A percentile compares a stretch with the other conserved stretches of the same genome.
Conservation (phyloP, 1,140 invertebrate species). For the Steinernema khuongi region DNA sequence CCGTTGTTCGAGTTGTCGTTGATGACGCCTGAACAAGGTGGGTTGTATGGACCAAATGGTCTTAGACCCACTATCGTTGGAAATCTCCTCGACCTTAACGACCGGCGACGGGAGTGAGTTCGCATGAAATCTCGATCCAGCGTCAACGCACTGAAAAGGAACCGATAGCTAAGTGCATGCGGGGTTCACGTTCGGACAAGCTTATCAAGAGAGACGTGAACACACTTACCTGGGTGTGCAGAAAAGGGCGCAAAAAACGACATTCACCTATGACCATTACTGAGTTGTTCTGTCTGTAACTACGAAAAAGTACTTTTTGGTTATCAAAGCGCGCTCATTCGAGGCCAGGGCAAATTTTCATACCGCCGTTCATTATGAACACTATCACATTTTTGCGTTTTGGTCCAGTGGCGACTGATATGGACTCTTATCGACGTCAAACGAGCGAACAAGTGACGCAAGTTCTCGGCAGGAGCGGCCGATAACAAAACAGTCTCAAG, state of each 20-base stretch:
- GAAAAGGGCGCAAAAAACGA: not conserved
- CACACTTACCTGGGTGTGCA: not conserved
- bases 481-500: conserved; percentile 13
- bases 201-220: not conserved
- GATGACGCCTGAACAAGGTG: not conserved
- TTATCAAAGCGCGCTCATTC: not conserved
- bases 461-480: not conserved
- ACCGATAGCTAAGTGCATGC: too few species aligned
- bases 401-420: not conserved
- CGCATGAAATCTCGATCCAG: not conserved
- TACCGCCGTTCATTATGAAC: too few species aligned
- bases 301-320: not conserved
- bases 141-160: not conserved
- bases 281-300: not conserved
- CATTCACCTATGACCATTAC: not conserved
- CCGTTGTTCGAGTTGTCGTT: not conserved
- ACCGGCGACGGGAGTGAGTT: not conserved
- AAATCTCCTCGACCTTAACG: not conserved
- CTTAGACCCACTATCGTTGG: not conserved
- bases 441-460: not conserved
- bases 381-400: not conserved
- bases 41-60: not conserved
- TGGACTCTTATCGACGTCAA: conserved; percentile 1
- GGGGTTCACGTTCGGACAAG: too few species aligned
- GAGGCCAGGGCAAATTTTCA: too few species aligned